These are phyloP conservation scores for Pterostichus niger DNA, from an alignment of 2,888 invertebrate species.

Conservation along the genomic window DNA sequence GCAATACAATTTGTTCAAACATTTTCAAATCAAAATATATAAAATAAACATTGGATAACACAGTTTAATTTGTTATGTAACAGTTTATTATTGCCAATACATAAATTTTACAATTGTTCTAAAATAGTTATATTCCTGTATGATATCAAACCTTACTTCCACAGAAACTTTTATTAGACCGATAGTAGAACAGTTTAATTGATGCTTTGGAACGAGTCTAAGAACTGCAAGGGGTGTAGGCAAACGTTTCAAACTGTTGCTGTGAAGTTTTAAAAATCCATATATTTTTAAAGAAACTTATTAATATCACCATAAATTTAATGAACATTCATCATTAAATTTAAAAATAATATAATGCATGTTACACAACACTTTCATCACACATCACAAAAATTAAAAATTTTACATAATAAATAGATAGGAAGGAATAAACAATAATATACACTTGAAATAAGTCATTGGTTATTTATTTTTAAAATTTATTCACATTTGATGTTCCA, in stretches of 20 bases:
- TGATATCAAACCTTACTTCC: conserved; percentile 67
- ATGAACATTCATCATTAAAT: conserved; percentile 39
- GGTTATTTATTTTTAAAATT: conserved; percentile 56
- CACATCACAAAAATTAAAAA: conserved; percentile 50
- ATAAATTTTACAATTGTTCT: conserved; percentile 7
- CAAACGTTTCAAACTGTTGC: conserved; percentile 22
- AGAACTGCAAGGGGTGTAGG: conserved; percentile 21
- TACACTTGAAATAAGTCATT: conserved; percentile 58
- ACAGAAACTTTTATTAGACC: conserved; percentile 74
- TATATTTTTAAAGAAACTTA: neutral
- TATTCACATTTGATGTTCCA: conserved; percentile 54
- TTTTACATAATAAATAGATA: conserved; percentile 44
- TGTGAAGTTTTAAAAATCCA: conserved; percentile 17
- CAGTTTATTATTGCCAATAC: conserved; percentile 36
- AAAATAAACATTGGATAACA: conserved; percentile 7
- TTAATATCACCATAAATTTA: conserved; percentile 18
- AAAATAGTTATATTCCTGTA: conserved; percentile 17
- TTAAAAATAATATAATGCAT: conserved; percentile 24
- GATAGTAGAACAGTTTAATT: conserved; percentile 76
- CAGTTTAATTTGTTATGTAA: conserved; percentile 6
- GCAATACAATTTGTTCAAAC: conserved; percentile 30
- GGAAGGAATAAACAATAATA: conserved; percentile 63
- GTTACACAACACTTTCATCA: conserved; percentile 46
- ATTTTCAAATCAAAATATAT: conserved; percentile 7
- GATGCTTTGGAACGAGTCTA: conserved; percentile 75